phyloP scores from a whole-genome alignment of 2,797 vertebrate genomes.

The Gila robusta region DNA sequence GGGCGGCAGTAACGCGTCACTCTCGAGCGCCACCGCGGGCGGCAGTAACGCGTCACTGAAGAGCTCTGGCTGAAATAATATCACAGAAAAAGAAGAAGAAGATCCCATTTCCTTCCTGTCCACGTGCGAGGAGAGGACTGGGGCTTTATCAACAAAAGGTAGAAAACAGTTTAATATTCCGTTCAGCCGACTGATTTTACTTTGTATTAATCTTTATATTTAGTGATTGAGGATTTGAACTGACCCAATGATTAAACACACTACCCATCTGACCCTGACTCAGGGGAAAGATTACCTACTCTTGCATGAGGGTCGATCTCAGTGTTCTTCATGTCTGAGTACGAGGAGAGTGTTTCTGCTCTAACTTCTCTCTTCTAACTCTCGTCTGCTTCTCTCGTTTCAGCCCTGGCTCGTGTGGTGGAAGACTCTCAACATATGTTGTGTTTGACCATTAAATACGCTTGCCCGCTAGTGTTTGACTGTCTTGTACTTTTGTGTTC shows the following conservation, averaged over 20 bases:
- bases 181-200: neutral
- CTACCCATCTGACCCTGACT: slow-evolving; percentile 62
- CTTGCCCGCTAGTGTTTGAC: neutral
- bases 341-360: neutral
- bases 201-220: no score
- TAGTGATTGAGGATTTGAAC: neutral
- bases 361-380: neutral
- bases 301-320: slow-evolving; percentile 54
- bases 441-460: neutral
- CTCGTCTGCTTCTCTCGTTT: neutral
- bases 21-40: no score
- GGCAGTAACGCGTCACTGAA: neutral
- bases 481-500: neutral
- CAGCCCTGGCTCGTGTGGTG: neutral
- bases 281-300: slow-evolving; percentile 49
- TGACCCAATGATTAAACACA: slow-evolving; percentile 63
- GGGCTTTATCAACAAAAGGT: no score
- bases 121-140: neutral
- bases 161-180: neutral
- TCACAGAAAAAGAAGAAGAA: neutral
- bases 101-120: no score
- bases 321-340: no score
- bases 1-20: neutral
- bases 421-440: neutral
- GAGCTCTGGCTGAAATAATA: neutral